Conservation (phyloP, 2,797 vertebrate species). For the Xyrichtys novacula region DNA sequence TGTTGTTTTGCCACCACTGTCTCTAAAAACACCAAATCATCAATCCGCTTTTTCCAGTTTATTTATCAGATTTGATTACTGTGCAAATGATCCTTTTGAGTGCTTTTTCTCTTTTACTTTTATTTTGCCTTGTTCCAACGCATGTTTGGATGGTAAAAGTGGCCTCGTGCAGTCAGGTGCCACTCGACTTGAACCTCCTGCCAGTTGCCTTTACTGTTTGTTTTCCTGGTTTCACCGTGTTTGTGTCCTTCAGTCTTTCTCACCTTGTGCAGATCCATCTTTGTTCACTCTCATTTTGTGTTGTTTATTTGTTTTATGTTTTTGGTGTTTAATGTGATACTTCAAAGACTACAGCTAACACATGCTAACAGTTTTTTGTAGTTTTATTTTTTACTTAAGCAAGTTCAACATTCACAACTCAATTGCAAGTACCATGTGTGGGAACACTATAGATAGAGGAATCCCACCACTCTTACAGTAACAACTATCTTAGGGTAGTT, state of each 20-base stretch:
- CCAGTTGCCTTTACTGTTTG: conserved; percentile 59
- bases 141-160: conserved; percentile 43
- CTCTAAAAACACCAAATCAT: not conserved
- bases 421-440: not conserved
- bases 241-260: conserved; percentile 47
- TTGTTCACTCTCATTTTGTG: conserved; percentile 3
- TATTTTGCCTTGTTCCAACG: conserved; percentile 60
- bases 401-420: not conserved
- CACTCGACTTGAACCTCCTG: conserved; percentile 20
- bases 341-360: conserved; percentile 20
- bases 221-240: conserved; percentile 18
- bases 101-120: conserved; percentile 12
- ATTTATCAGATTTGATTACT: conserved; percentile 14
- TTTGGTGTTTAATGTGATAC: conserved; percentile 12
- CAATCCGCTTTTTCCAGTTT: not conserved
- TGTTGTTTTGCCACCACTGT: conserved; percentile 16
- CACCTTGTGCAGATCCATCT: not conserved
- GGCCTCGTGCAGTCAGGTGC: conserved; percentile 61
- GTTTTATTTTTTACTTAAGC: not conserved
- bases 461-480: not conserved
- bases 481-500: not conserved
- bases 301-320: not conserved
- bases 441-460: not conserved
- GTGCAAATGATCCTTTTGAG: not conserved
- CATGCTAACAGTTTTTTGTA: not conserved